Evolutionary conservation across 2,113 vertebrate species (phyloP).

Genomic region (Coregonus clupeaformis): DNA sequence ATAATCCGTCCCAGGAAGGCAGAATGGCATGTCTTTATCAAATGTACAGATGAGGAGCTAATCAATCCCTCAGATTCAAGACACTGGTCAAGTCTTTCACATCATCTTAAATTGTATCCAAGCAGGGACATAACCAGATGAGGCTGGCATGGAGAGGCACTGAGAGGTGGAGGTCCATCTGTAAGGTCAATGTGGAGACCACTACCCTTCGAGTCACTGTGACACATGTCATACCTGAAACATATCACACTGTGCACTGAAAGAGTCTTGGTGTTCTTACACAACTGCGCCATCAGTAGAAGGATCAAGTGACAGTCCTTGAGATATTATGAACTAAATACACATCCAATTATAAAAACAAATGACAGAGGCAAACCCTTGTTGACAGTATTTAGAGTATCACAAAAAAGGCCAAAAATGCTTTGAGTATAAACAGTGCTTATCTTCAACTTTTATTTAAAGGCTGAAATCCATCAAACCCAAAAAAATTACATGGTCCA

Average conservation of each 20-base stretch:
- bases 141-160: too few species aligned
- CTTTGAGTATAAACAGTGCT: slow-evolving; percentile 1
- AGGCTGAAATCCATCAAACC: slow-evolving; percentile 33
- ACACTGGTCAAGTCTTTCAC: too few species aligned
- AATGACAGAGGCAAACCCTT: background rate
- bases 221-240: too few species aligned
- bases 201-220: too few species aligned
- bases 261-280: background rate
- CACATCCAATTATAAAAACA: background rate
- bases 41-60: too few species aligned
- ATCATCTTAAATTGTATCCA: too few species aligned
- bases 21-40: too few species aligned
- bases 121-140: too few species aligned
- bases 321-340: background rate
- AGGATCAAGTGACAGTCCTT: background rate
- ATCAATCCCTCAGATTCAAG: too few species aligned
- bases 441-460: slow-evolving; percentile 41
- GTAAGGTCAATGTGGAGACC: too few species aligned
- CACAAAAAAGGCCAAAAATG: slow-evolving; percentile 4
- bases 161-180: too few species aligned
- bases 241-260: background rate
- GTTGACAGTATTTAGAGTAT: background rate
- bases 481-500: slow-evolving; percentile 14
- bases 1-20: too few species aligned
- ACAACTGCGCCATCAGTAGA: background rate